Conservation (phyloP, 2,113 vertebrate genomes). For the Aleadryas rufinucha region DNA sequence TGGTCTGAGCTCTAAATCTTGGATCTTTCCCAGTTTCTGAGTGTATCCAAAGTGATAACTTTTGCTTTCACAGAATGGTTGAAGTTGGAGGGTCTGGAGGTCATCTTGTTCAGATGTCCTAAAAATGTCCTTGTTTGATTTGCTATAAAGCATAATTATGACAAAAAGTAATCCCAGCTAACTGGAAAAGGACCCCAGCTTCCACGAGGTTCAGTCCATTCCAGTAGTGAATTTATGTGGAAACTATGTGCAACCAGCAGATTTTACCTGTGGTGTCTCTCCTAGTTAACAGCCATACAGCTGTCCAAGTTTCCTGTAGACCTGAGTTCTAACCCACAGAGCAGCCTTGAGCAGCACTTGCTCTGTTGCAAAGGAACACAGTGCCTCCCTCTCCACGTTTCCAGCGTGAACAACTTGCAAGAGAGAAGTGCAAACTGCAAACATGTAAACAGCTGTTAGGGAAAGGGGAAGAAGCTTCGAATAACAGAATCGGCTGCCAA, state of each 20-base stretch:
- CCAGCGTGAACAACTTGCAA: not conserved
- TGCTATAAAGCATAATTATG: not conserved
- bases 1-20: not conserved
- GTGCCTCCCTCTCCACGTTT: not conserved
- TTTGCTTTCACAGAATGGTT: not conserved
- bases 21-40: not conserved
- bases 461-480: slow-evolving; percentile 7
- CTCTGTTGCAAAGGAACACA: not conserved
- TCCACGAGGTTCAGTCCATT: not conserved
- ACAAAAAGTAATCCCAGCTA: not conserved
- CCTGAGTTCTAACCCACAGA: not conserved
- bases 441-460: slow-evolving; percentile 68
- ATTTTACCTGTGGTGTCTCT: not conserved
- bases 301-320: not conserved
- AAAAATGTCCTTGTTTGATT: not conserved
- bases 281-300: not conserved
- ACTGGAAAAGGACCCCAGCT: not conserved
- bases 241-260: not conserved
- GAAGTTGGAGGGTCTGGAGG: not conserved
- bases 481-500: slow-evolving; percentile 66
- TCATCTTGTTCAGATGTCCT: not conserved
- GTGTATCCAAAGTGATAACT: not conserved
- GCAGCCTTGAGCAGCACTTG: not conserved
- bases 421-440: slow-evolving; percentile 39
- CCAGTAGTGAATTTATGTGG: not conserved